Conservation (phyloP, 2,113 vertebrate genomes). For the Upupa epops region DNA sequence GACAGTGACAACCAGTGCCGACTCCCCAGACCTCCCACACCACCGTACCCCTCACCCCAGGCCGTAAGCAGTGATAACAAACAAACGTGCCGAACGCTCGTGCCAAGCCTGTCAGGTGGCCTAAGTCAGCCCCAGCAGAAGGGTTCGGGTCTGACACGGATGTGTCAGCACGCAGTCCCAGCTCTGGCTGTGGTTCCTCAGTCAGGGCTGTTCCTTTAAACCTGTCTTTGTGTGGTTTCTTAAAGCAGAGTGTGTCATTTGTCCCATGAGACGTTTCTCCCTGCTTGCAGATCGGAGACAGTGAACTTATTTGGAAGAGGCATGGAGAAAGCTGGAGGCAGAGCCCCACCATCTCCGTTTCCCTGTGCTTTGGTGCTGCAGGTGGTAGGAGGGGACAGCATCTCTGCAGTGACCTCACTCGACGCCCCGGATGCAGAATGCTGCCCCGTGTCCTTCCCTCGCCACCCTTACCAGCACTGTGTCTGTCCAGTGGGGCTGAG, state of each 20-base stretch:
- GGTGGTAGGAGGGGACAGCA: background rate
- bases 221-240: background rate
- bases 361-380: background rate
- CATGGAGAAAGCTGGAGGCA: background rate
- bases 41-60: background rate
- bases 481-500: background rate
- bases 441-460: background rate
- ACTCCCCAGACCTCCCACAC: background rate
- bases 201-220: background rate
- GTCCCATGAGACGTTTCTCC: slow-evolving; percentile 16
- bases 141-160: background rate
- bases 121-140: background rate
- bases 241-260: slow-evolving; percentile 13
- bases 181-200: background rate
- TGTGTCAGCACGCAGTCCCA: background rate
- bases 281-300: background rate
- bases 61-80: background rate
- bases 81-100: background rate
- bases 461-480: too few species aligned
- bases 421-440: background rate
- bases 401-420: background rate
- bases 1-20: background rate
- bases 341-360: background rate
- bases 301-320: background rate
- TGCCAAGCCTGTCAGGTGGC: background rate